Conservation (phyloP, 2,888 invertebrate species). For the Lacanobia wlatinum region DNA sequence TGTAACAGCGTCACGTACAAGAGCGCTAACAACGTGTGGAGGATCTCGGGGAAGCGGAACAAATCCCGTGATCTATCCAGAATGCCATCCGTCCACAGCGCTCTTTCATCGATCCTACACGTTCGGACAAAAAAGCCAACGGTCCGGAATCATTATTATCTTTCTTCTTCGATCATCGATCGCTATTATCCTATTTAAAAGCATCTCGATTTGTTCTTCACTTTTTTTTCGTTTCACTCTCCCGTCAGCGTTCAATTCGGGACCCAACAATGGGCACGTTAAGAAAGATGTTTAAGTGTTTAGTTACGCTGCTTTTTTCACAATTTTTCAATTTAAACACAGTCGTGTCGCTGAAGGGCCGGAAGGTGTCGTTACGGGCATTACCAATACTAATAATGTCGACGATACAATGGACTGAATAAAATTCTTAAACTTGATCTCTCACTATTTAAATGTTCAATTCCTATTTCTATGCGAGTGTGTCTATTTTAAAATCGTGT, state of each 20-base stretch:
- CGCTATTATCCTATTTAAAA: conserved; percentile 90
- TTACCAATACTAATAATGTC: conserved; percentile 86
- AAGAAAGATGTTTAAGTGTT: conserved; percentile 91
- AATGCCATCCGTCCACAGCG: conserved; percentile 80
- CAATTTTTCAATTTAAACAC: conserved; percentile 89
- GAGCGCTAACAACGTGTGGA: conserved; percentile 89
- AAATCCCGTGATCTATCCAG: conserved; percentile 84
- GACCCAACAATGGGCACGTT: conserved; percentile 87
- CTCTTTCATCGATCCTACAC: conserved; percentile 82
- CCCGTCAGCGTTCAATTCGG: conserved; percentile 87
- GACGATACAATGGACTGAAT: conserved; percentile 72
- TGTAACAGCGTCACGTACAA: conserved; percentile 86
- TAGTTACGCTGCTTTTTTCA: conserved; percentile 90
- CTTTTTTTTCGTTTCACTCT: conserved; percentile 83
- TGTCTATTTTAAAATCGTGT: conserved; percentile 66
- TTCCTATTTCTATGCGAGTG: conserved; percentile 67
- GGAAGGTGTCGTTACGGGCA: conserved; percentile 89
- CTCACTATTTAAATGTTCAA: conserved; percentile 61
- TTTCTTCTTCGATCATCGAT: conserved; percentile 89
- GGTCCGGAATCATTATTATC: conserved; percentile 89
- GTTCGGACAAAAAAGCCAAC: conserved; percentile 83
- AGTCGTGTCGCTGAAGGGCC: conserved; percentile 88
- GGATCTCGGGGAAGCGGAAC: conserved; percentile 89
- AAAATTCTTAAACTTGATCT: conserved; percentile 71
- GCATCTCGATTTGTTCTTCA: conserved; percentile 90